These are phyloP conservation scores for Chelonia mydas DNA, from an alignment of 2,797 vertebrate species.

Conservation along the genomic window DNA sequence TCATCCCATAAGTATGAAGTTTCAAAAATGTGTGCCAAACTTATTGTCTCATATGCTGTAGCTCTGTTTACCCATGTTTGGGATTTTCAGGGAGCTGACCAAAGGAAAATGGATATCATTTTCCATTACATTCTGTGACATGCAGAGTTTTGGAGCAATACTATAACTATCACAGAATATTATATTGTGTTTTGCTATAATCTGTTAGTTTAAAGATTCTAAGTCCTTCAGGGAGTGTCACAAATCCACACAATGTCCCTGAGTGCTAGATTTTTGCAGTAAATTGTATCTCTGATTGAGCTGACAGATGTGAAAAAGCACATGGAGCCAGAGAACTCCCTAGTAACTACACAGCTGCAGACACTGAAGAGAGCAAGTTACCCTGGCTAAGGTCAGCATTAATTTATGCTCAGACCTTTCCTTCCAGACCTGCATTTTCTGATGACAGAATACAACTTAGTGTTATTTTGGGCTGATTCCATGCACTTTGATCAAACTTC, in stretches of 20 bases:
- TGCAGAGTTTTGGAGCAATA: neutral
- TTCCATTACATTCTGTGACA: conserved; percentile 36
- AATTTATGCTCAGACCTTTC: conserved; percentile 65
- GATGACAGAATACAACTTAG: conserved; percentile 66
- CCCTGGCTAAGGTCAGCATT: conserved; percentile 65
- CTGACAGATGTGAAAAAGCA: conserved; percentile 73
- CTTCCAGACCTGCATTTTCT: conserved; percentile 60
- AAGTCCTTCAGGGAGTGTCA: conserved; percentile 54
- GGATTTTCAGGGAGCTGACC: conserved; percentile 52
- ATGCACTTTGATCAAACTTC: conserved; percentile 56
- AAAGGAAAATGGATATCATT: neutral
- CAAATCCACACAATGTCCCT: conserved; percentile 45
- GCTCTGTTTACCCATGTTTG: conserved; percentile 62
- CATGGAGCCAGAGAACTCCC: conserved; percentile 64
- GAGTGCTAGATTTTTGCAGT: conserved; percentile 39
- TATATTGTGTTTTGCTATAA: conserved; percentile 21
- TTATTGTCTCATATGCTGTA: conserved; percentile 51
- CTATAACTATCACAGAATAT: conserved; percentile 31
- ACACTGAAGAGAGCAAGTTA: conserved; percentile 63
- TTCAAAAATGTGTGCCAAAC: conserved; percentile 57
- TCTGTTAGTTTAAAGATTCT: conserved; percentile 27
- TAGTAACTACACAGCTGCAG: conserved; percentile 71
- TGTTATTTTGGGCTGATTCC: conserved; percentile 59
- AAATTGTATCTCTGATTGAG: conserved; percentile 66
- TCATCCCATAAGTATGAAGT: conserved; percentile 62